Evolutionary conservation across 2,797 vertebrate species (phyloP), one percentile per base, ranked within the genome.

Genomic region (Eupleurogrammus muticus): DNA sequence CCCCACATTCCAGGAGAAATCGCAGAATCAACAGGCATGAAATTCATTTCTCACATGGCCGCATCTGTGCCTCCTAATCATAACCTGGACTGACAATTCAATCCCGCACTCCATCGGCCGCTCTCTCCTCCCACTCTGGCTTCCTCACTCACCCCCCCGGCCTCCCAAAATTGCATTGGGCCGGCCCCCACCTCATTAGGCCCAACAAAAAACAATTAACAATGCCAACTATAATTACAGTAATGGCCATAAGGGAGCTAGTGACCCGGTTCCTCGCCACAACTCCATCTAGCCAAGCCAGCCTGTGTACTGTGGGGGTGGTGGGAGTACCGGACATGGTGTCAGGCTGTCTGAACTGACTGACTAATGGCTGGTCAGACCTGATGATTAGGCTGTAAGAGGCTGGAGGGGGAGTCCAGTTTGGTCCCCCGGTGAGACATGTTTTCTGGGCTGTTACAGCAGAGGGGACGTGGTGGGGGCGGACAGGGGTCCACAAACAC

Each of bases 81-180:
- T 94, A 94, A 95, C 92, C 91, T 89, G 88, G 80, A 83, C 92
- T 93, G 93, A 94, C 93, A 94, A 91, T 92, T 93, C 92, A 93
- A 92, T 92, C 86, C 81, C 11, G 50, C 75, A 82, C 81, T 79
- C 82, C 86, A 70, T 79, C 51, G 61, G 82, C 83, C 75, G 42
- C 74, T 70, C 81, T 76, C 76, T 74, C 60, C 50, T 70, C 57
- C 56, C 79, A 13, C 28, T 64, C 59, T 44, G 28, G 23, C 56
- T 56, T 75, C 77, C 65, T 64, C 35, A 4, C 67, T 64, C 51
- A 3, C 63, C 32, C 61, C 48, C 35, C 63, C 71, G 28, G 36
- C 23, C 53, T 72, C 28, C 70, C 54, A 52, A 87, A 89, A 90
- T 90, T 92, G 80, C 77, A 65, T 32, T 4, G 35, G 44, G 1